A percentile compares a stretch with the other conserved stretches of the same genome.
These are phyloP conservation scores for Podocnemis expansa DNA, from an alignment of 2,113 vertebrate species.

Conservation along the genomic window DNA sequence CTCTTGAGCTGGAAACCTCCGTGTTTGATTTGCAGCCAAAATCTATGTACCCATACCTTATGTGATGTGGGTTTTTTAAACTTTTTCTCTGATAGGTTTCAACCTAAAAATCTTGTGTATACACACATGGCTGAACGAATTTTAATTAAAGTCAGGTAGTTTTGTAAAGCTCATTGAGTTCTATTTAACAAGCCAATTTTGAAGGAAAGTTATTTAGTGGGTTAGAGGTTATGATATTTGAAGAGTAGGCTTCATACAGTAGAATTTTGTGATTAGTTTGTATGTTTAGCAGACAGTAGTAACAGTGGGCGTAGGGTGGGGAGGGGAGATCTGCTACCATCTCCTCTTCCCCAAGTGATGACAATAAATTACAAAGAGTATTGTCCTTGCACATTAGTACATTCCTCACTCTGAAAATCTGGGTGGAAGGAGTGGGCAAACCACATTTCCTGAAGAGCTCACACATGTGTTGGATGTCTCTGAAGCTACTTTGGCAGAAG, in stretches of 20 bases:
- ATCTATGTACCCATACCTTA: neutral
- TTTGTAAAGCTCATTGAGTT: neutral
- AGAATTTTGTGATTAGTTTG: neutral
- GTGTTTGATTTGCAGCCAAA: neutral
- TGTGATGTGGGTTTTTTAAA: neutral
- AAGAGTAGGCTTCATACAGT: neutral
- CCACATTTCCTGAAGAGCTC: neutral
- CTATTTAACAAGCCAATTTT: neutral
- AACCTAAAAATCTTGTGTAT: neutral
- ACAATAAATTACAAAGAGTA: neutral
- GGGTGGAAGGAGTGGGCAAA: neutral
- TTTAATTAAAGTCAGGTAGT: neutral
- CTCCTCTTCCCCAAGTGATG: neutral
- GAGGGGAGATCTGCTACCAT: rapidly evolving
- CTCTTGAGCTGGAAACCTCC: neutral
- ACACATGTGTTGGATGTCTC: neutral
- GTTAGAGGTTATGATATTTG: neutral
- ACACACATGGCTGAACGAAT: neutral
- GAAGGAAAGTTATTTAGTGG: neutral
- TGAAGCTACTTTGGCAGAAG: neutral
- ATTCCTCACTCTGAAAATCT: neutral
- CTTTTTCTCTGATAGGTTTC: neutral
- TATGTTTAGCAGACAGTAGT: neutral
- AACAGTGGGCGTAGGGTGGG: neutral
- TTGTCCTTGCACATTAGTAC: neutral